Conservation (phyloP, 2,888 invertebrate species). For the Nymphalis urticae region DNA sequence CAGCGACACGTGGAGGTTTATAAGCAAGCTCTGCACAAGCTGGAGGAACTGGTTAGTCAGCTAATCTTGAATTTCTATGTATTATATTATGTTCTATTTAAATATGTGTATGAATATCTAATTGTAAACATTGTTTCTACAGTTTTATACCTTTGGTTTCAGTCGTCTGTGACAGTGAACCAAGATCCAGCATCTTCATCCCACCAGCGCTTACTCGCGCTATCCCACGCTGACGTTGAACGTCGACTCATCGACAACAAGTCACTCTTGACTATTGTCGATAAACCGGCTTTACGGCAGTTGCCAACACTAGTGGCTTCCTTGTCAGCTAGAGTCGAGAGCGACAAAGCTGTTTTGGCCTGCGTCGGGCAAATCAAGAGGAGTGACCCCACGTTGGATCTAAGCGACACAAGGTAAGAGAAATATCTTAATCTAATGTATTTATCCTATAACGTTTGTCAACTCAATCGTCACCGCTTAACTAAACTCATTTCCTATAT, state of each 20-base stretch:
- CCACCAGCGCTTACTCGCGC: constrained; percentile 92
- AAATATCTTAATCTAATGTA: neutral
- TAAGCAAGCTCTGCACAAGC: constrained; percentile 91
- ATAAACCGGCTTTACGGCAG: constrained; percentile 90
- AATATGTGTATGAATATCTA: too few relatives aligned
- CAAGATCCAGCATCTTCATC: constrained; percentile 92
- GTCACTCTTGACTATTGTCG: constrained; percentile 91
- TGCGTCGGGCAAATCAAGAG: constrained; percentile 86
- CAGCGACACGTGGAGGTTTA: constrained; percentile 92
- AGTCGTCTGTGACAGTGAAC: constrained; percentile 80
- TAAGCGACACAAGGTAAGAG: constrained; percentile 82
- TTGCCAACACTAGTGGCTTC: constrained; percentile 85
- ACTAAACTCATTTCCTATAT: too few relatives aligned
- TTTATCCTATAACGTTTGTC: neutral
- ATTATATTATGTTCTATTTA: too few relatives aligned
- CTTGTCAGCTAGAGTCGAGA: constrained; percentile 90
- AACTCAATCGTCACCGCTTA: too few relatives aligned
- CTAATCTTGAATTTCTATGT: neutral
- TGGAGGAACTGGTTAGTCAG: constrained; percentile 86
- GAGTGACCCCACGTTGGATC: constrained; percentile 82
- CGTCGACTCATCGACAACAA: constrained; percentile 95
- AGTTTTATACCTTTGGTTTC: constrained; percentile 13
- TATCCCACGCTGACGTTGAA: constrained; percentile 93
- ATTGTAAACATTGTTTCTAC: too few relatives aligned
- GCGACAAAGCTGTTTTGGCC: constrained; percentile 93